Evolutionary conservation across 2,113 vertebrate species (phyloP), one percentile per base, ranked within the genome.

Genomic region (Lycaon pictus): DNA sequence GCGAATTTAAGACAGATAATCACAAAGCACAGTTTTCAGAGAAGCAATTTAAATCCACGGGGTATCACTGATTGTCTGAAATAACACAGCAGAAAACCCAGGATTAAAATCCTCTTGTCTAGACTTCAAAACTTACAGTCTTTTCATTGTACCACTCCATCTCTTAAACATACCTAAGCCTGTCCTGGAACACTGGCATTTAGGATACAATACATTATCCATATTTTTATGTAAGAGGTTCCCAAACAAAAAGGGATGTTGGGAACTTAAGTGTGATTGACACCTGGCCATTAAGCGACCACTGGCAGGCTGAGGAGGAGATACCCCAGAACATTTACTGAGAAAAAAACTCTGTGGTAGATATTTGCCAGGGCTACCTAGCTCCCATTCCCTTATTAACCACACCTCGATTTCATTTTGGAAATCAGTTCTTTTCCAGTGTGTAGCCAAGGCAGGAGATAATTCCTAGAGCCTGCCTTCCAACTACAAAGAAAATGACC

Each of bases 1-100:
- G 32, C 53, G 20, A 74, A 85, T 69, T 95, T 81, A 86, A 84
- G 53, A 91, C 15, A 74, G 80, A 88, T 76, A n/a, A 89, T 32
- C 27, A 84, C 62, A 88, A 88, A 53, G 37, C 11, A 69, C 58
- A 35, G 25, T 95, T 84, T 90, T 95, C 60, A 93, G 69, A 55
- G 55, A n/a, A 23, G 29, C 53, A 81, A 48, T n/a, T 74, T 58
- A 93, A 58, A 81, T n/a, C 51, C 19, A 81, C 4, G 12, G 48
- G 3, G 11, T 53, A 27, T 95, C 56, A 43, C 22, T 51, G 56
- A 80, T 10, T 76, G 27, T n/a, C 56, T 63, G 79, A 90, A 60
- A 32, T n/a, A 51, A 81, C 1, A 20, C 0, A 0, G 63, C 23
- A 48, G 32, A 63, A 95, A 96, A 53, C 0, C 4, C 5, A 35